Base-by-base conservation (phyloP, 2,113 vertebrate species). In the Tetraodon nigroviridis region DNA sequence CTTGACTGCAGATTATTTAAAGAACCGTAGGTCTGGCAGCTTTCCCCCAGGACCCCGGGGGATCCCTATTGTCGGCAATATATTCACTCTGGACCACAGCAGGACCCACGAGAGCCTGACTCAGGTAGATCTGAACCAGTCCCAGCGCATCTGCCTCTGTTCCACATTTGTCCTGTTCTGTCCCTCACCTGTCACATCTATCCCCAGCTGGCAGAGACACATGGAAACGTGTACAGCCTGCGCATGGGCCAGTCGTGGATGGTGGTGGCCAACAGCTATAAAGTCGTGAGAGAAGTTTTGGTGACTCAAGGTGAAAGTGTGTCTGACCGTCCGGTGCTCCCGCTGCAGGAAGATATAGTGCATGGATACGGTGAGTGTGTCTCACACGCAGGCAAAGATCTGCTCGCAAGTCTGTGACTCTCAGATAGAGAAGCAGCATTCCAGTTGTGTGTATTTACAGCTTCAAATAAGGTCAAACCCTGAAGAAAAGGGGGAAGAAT, bases 1-100 rank as follows among this genome's bases (percentile, higher is more conserved):
- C 32, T 42, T 78, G 17, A 49, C 41, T 22, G 64, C 52, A 44
- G 82, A 84, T 56, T 76, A 67, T 27, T 2, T 78, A 2, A 82
- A 74, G 58, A 80, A 66, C 40, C 55, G 7, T 14, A 55, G 51
- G 11, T 58, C 52, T 0, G 60, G 13, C 18, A 66, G 50, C 52
- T 79, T 78, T 45, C 83, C 81, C n/a, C 85, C 83, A 11, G 81
- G 85, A 57, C 83, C 85, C 14, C 3, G 16, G 42, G 20, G 55
- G 4, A 19, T 75, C 15, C 85, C 85, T 32, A 15, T 85, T 17
- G 2, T 86, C 10, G 85, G 83, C 27, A 81, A 77, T 47, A 51
- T 82, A 7, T 58, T 87, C 21, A 51, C 24, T 8, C 1, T 82
- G 42, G 73, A 84, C 53, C 55, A 52, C 27, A 63, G 1, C 0